Evolutionary conservation across 2,113 vertebrate genomes (phyloP), one percentile per base, ranked within the genome.

Genomic region (Psilopsiagon aurifrons): DNA sequence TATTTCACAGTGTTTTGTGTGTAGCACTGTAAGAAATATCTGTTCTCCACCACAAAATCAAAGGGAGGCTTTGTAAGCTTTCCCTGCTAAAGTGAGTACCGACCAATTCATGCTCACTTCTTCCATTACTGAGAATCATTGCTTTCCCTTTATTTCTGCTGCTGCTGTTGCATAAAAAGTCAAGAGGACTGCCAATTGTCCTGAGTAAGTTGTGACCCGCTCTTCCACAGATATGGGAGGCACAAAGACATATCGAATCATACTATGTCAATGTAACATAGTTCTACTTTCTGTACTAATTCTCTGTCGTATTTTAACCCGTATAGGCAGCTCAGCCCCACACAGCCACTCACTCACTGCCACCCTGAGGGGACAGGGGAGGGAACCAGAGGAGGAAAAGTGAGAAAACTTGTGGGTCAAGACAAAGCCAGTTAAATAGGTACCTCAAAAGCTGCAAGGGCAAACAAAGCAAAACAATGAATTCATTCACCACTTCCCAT

Each of bases 301-400:
- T 62, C 5, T 28, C 9, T 39, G 63, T 76, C 2, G 1, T 41
- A 41, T 24, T 46, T 76, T 49, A 70, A 43, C 11, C 9, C 14
- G 25, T 1, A 0, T 7, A 22, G 47, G 11, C 47, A 77, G 35
- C n/a, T 35, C 17, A 49, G 41, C 29, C 25, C 20, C 20, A 37
- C 1, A 0, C n/a, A 70, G n/a, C 29, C 0, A 0, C 51, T 75
- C 0, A 0, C 19, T 69, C 28, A 28, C 33, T 23, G 18, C 22
- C 14, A 9, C 17, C 1, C 0, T 4, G 3, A 2, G 6, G 13
- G 13, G 25, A 31, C 15, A 3, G 13, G 8, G 22, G 57, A 59
- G 33, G 15, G 57, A 59, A 59, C 9, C 22, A 35, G 33, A n/a
- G n/a, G 20, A 59, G 33, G 33, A 35, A 59, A 59, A 59, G 57